These are phyloP conservation scores for Orchestia grillus DNA, from an alignment of 1,140 invertebrate species.

Conservation along the genomic window DNA sequence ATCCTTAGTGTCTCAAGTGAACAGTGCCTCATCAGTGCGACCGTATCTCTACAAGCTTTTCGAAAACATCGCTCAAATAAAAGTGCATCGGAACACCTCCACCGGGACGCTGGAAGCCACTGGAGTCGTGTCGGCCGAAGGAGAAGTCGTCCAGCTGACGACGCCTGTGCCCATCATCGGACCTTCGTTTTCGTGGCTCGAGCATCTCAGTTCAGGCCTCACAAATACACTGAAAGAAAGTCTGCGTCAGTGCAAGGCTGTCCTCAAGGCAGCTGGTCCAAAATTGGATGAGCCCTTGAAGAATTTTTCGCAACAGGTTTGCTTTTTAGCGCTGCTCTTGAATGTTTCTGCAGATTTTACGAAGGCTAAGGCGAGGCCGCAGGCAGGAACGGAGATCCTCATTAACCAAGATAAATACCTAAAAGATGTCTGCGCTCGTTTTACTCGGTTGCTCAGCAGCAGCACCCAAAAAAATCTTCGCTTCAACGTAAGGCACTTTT, in stretches of 20 bases:
- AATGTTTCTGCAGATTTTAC: slow-evolving; percentile 62
- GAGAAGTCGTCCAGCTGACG: slow-evolving; percentile 60
- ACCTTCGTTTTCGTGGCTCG: slow-evolving; percentile 61
- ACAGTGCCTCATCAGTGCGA: slow-evolving; percentile 58
- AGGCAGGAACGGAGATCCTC: slow-evolving; percentile 59
- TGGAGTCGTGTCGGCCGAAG: slow-evolving; percentile 61
- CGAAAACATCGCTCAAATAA: slow-evolving; percentile 61
- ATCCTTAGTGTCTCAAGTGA: slow-evolving; percentile 60
- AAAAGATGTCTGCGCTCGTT: slow-evolving; percentile 59
- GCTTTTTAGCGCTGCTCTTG: slow-evolving; percentile 57
- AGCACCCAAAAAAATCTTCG: slow-evolving; percentile 61
- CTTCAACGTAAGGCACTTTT: slow-evolving; percentile 61
- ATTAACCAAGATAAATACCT: slow-evolving; percentile 59
- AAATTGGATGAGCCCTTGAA: slow-evolving; percentile 64
- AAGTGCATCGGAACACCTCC: slow-evolving; percentile 62
- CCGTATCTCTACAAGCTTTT: slow-evolving; percentile 63
- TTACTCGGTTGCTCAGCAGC: slow-evolving; percentile 60
- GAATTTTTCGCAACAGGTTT: slow-evolving; percentile 61
- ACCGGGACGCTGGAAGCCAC: slow-evolving; percentile 61
- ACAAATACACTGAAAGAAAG: slow-evolving; percentile 61
- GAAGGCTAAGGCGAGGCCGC: slow-evolving; percentile 60
- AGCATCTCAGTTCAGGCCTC: slow-evolving; percentile 55
- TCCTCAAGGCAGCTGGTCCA: slow-evolving; percentile 59
- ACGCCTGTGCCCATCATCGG: slow-evolving; percentile 62
- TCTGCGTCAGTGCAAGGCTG: slow-evolving; percentile 62